Evolutionary conservation across 2,113 vertebrate species (phyloP).

Genomic region (Lophochroa leadbeateri): DNA sequence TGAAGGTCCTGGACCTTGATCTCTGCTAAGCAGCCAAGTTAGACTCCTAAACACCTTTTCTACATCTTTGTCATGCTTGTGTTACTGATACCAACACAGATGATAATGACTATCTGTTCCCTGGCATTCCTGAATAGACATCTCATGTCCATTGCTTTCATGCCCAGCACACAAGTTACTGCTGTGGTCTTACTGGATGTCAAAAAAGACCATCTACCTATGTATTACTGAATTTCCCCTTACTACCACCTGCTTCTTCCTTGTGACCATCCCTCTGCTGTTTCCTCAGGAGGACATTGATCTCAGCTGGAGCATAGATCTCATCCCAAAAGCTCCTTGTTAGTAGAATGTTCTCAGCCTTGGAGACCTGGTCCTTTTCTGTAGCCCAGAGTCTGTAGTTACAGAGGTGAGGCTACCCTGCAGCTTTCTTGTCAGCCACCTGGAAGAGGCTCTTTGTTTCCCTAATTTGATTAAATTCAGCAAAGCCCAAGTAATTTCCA

Average conservation of each 20-base stretch:
- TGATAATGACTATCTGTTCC: neutral
- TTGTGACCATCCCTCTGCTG: neutral
- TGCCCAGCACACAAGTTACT: neutral
- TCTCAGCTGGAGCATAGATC: neutral
- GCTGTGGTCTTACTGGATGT: neutral
- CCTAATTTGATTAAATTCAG: neutral
- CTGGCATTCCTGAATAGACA: neutral
- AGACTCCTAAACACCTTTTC: neutral
- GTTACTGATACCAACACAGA: neutral
- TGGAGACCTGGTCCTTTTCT: neutral
- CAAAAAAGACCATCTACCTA: neutral
- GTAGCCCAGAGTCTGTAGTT: rapidly evolving
- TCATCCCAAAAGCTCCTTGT: neutral
- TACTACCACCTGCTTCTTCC: neutral
- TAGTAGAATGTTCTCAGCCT: neutral
- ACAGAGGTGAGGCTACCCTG: neutral
- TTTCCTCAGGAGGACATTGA: neutral
- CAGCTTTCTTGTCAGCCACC: neutral
- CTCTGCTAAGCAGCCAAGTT: neutral
- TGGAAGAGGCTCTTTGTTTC: rapidly evolving
- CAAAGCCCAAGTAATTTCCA: neutral
- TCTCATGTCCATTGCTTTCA: neutral
- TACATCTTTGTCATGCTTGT: neutral
- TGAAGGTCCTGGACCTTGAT: neutral
- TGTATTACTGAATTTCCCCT: neutral